A percentile compares a stretch with the other conserved stretches of the same genome.
phyloP scores from a whole-genome alignment of 2,888 invertebrate genomes.

The Sphecodes monilicornis region DNA sequence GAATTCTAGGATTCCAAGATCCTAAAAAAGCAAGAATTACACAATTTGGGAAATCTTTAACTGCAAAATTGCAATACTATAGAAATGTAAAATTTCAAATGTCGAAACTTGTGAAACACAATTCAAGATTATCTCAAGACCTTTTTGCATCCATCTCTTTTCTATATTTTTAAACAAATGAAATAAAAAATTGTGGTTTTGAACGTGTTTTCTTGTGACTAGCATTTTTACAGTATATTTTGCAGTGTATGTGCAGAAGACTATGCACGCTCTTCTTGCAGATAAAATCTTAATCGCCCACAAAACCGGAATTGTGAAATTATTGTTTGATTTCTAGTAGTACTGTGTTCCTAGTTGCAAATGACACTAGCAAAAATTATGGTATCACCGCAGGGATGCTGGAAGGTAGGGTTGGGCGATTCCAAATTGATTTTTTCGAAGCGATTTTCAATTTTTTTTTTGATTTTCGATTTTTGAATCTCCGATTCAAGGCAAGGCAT shows the following conservation, averaged over 20 bases:
- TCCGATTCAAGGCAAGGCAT: no score
- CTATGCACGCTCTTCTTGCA: not conserved
- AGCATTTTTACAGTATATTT: not conserved
- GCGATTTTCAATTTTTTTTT: no score
- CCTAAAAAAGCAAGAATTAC: no score
- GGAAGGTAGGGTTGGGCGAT: no score
- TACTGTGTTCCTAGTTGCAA: not conserved
- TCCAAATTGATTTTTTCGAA: no score
- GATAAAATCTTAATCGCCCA: not conserved
- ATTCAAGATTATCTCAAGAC: not conserved
- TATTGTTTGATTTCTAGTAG: not conserved
- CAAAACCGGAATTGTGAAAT: not conserved
- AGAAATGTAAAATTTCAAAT: not conserved
- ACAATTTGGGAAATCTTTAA: not conserved
- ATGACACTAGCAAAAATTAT: not conserved
- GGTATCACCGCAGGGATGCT: no score
- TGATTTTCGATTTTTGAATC: no score
- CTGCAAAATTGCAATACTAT: no score
- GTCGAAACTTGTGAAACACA: not conserved
- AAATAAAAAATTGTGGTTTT: not conserved
- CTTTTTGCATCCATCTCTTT: not conserved
- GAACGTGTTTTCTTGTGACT: no score
- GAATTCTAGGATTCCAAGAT: not conserved
- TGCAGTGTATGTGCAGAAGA: not conserved
- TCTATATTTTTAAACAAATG: not conserved